Evolutionary conservation across 2,888 invertebrate genomes (phyloP).

Genomic region (Morpho helenor): DNA sequence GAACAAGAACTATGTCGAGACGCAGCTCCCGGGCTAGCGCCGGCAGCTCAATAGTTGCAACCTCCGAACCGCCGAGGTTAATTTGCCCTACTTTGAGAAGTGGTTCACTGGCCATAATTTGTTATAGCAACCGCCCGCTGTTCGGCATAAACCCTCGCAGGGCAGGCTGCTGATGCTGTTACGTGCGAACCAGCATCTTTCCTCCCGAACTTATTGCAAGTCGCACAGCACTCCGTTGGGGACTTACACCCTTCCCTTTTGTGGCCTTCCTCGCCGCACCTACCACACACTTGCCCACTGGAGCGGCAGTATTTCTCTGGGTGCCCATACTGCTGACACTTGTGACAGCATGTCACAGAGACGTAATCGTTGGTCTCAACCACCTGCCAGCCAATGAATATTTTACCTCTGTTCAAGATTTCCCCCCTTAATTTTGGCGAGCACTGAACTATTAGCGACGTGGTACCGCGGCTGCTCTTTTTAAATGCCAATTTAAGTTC

Average conservation of each 20-base stretch:
- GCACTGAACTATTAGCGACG: slow-evolving; percentile 21
- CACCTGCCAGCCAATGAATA: not conserved
- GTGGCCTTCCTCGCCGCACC: not conserved
- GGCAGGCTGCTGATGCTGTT: not conserved
- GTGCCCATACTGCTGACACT: slow-evolving; percentile 40
- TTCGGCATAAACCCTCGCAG: not conserved
- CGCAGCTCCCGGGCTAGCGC: too few species aligned
- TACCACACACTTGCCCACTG: slow-evolving; percentile 13
- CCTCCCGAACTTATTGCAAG: not conserved
- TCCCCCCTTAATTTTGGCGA: not conserved
- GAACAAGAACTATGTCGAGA: too few species aligned
- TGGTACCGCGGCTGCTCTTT: not conserved
- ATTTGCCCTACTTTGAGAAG: too few species aligned
- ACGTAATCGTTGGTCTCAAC: slow-evolving; percentile 15
- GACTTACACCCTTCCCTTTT: not conserved
- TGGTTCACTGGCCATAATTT: too few species aligned
- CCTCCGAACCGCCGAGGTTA: too few species aligned
- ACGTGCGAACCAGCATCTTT: not conserved
- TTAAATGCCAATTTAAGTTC: too few species aligned
- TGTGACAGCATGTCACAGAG: slow-evolving; percentile 25
- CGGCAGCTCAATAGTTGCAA: too few species aligned
- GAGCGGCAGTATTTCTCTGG: slow-evolving; percentile 33
- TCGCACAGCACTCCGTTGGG: not conserved
- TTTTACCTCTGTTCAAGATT: not conserved
- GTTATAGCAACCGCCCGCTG: not conserved